A percentile compares a stretch with the other conserved stretches of the same genome.
Conservation (phyloP, 2,888 invertebrate species). For the Apodemia mormo region DNA sequence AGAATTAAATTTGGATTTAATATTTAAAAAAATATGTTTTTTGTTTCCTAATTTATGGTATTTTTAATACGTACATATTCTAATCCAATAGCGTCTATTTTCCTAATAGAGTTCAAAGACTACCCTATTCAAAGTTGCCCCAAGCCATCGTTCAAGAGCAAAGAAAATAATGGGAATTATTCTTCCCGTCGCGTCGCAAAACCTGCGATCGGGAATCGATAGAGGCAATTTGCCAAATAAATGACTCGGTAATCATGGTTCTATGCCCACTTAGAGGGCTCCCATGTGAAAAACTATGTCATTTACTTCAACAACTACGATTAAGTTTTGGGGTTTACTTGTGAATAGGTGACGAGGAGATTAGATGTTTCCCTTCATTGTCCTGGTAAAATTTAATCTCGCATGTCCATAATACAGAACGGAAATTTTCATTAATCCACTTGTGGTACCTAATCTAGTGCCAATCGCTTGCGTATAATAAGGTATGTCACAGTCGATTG, state of each 20-base stretch:
- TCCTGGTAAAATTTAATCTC: background rate
- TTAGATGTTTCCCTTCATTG: background rate
- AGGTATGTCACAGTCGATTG: too few relatives aligned
- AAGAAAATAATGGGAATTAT: conserved; percentile 66
- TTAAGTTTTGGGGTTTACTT: conserved; percentile 21
- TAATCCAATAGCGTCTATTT: conserved; percentile 9
- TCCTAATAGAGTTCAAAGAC: conserved; percentile 20
- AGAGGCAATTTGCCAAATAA: conserved; percentile 67
- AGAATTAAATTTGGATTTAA: too few relatives aligned
- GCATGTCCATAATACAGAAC: background rate
- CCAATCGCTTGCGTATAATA: too few relatives aligned
- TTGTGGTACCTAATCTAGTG: too few relatives aligned
- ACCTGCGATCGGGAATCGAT: conserved; percentile 60
- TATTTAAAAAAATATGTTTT: too few relatives aligned
- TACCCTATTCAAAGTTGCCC: conserved; percentile 51
- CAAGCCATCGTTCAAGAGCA: conserved; percentile 46
- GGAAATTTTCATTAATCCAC: too few relatives aligned
- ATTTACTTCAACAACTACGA: conserved; percentile 24
- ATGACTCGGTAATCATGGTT: conserved; percentile 49
- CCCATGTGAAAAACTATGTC: conserved; percentile 28
- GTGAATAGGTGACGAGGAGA: background rate
- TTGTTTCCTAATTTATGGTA: background rate
- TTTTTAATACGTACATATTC: background rate
- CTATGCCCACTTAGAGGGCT: conserved; percentile 32
- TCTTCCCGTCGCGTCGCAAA: conserved; percentile 52